Evolutionary conservation across 1,140 invertebrate species (phyloP).

Genomic region (Euwallacea fornicatus): DNA sequence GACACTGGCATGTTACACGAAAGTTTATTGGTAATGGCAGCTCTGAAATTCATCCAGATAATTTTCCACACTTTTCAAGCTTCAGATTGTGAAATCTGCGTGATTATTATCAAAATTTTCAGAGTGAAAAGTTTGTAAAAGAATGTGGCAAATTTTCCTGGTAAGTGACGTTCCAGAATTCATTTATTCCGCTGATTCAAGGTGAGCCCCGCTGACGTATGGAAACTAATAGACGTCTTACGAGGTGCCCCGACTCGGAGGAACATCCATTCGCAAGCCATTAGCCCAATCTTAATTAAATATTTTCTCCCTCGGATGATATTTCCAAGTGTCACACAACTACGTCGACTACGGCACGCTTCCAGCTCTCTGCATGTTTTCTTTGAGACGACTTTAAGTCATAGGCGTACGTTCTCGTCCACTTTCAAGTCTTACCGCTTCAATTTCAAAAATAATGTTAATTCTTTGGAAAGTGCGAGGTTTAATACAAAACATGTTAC

Average conservation of each 20-base stretch:
- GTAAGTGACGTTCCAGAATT: slow-evolving; percentile 33
- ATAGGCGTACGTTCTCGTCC: background rate
- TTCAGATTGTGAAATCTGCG: background rate
- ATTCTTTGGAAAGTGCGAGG: too few species aligned
- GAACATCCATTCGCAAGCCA: slow-evolving; percentile 36
- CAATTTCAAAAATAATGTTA: too few species aligned
- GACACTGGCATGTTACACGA: too few species aligned
- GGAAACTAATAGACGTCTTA: slow-evolving; percentile 38
- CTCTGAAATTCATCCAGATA: background rate
- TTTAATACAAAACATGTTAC: too few species aligned
- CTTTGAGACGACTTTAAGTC: slow-evolving; percentile 4
- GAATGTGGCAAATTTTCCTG: slow-evolving; percentile 29
- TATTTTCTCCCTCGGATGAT: slow-evolving; percentile 37
- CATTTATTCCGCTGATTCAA: slow-evolving; percentile 36
- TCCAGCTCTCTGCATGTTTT: slow-evolving; percentile 12
- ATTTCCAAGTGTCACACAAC: slow-evolving; percentile 39
- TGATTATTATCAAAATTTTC: background rate
- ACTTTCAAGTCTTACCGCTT: too few species aligned
- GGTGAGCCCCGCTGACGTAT: slow-evolving; percentile 32
- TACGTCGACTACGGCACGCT: slow-evolving; percentile 35
- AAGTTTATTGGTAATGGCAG: background rate
- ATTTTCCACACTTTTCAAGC: background rate
- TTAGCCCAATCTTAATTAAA: slow-evolving; percentile 40
- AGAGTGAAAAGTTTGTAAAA: background rate
- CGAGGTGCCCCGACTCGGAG: slow-evolving; percentile 27